phyloP scores from a whole-genome alignment of 2,113 vertebrate species.

The Cairina moschata region DNA sequence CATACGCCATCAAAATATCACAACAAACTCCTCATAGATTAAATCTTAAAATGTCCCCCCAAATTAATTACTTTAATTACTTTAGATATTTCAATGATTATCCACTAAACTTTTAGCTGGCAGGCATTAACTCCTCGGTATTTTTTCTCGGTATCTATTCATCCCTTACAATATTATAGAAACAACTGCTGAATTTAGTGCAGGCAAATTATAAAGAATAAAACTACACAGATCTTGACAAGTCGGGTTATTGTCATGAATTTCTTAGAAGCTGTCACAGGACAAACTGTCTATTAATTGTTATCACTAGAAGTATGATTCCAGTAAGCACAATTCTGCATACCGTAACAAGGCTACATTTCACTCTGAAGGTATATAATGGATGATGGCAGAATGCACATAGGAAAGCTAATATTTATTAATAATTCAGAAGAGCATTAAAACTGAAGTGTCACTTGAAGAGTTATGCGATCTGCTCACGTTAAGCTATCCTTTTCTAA shows the following conservation, averaged over 20 bases:
- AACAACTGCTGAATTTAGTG: not conserved
- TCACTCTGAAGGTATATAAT: not conserved
- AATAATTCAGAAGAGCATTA: constrained; percentile 20
- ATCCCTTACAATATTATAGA: not conserved
- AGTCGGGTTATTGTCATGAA: not conserved
- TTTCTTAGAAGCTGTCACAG: not conserved
- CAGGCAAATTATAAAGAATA: not conserved
- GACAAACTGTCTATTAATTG: not conserved
- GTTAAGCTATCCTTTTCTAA: not conserved
- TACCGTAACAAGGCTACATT: not conserved
- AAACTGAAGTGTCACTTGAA: not conserved
- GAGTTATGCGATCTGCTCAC: not conserved
- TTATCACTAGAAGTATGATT: not conserved
- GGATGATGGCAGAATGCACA: not conserved
- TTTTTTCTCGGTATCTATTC: not conserved
- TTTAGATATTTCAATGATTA: not conserved
- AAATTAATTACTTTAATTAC: not conserved
- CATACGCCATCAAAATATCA: not conserved
- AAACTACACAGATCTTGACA: not conserved
- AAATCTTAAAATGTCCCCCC: not conserved
- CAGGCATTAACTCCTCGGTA: not conserved
- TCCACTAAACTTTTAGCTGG: not conserved
- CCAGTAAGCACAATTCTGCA: not conserved
- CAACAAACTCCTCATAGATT: not conserved
- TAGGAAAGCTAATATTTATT: constrained; percentile 9